phyloP scores from a whole-genome alignment of 2,113 vertebrate genomes.

The Lucifuga dentata region DNA sequence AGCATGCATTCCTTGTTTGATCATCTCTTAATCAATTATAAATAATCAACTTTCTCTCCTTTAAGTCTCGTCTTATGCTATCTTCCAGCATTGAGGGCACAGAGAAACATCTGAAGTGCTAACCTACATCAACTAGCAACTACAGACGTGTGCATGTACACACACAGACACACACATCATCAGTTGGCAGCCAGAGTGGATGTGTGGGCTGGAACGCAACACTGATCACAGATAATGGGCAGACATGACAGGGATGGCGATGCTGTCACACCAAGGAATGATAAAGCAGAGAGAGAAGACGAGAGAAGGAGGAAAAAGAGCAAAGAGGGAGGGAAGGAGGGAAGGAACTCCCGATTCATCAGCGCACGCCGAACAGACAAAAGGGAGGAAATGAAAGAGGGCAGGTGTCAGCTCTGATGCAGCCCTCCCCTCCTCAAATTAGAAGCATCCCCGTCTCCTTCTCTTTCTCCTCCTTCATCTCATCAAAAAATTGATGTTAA shows the following conservation, averaged over 20 bases:
- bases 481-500: conserved; percentile 38
- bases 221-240: conserved; percentile 71
- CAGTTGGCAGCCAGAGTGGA: conserved; percentile 25
- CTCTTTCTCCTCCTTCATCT: conserved; percentile 28
- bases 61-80: neutral
- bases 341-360: conserved; percentile 62
- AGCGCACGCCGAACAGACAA: conserved; percentile 66
- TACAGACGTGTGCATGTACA: conserved; percentile 23
- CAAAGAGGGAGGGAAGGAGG: conserved; percentile 1
- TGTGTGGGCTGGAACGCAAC: conserved; percentile 56
- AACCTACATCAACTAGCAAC: conserved; percentile 28
- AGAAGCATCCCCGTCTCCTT: conserved; percentile 56
- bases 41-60: neutral
- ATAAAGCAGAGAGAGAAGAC: neutral
- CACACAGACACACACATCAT: conserved; percentile 17
- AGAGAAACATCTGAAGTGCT: neutral
- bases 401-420: conserved; percentile 62
- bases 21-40: neutral
- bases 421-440: conserved; percentile 59
- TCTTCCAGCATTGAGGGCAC: neutral
- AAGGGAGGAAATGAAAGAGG: conserved; percentile 72
- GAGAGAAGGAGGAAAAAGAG: neutral
- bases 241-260: conserved; percentile 62
- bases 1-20: conserved; percentile 14
- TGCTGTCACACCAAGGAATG: conserved; percentile 39